Conservation (phyloP, 2,113 vertebrate species). For the Calidris pugnax region DNA sequence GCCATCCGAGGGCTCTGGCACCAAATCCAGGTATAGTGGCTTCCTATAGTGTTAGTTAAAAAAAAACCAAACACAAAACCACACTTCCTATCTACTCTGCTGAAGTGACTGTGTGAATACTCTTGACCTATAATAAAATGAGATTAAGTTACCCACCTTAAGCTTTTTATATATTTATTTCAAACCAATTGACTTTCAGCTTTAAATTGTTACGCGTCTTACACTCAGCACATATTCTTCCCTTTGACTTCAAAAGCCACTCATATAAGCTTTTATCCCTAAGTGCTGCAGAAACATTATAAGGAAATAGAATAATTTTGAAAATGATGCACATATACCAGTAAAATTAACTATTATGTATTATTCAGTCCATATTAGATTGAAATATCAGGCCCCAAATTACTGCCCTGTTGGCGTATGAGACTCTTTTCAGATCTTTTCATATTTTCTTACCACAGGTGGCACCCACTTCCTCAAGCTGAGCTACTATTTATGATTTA, state of each 20-base stretch:
- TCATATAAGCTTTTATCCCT: neutral
- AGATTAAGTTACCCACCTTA: neutral
- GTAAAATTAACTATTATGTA: neutral
- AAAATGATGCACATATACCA: neutral
- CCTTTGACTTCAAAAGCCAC: neutral
- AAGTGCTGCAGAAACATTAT: neutral
- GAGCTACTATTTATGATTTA: neutral
- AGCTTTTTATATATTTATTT: neutral
- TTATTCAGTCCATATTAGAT: neutral
- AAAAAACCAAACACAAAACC: neutral
- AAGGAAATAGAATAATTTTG: neutral
- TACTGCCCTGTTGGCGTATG: neutral
- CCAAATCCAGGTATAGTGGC: neutral
- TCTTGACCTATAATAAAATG: neutral
- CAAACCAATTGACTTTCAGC: neutral
- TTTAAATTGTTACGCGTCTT: neutral
- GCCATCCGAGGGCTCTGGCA: neutral
- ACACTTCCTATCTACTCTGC: neutral
- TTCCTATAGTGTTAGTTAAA: neutral
- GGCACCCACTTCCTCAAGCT: neutral
- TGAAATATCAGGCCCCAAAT: neutral
- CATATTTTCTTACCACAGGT: neutral
- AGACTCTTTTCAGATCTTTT: neutral
- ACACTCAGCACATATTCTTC: neutral
- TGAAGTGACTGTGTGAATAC: neutral